Evolutionary conservation across 2,113 vertebrate species (phyloP).

Genomic region (Odobenus rosmarus): DNA sequence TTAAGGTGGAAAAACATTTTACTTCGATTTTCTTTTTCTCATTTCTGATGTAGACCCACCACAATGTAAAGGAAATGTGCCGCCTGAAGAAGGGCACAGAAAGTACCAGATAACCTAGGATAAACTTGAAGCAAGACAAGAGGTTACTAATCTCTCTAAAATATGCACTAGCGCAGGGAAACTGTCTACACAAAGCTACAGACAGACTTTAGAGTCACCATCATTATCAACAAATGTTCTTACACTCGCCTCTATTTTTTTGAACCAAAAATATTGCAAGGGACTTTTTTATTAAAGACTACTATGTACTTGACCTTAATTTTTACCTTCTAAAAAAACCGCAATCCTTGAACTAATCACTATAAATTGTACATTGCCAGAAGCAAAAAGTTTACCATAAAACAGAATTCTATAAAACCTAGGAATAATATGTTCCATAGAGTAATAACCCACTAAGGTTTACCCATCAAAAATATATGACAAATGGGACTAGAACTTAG

Average conservation of each 20-base stretch:
- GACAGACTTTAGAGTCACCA: neutral
- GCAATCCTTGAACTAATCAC: neutral
- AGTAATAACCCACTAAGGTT: slow-evolving; percentile 33
- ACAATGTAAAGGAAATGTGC: neutral
- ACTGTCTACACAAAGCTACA: neutral
- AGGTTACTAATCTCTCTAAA: neutral
- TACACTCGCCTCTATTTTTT: neutral
- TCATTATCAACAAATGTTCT: neutral
- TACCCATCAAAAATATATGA: slow-evolving; percentile 39
- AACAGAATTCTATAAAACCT: neutral
- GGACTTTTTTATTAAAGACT: neutral
- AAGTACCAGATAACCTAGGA: neutral
- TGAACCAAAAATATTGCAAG: neutral
- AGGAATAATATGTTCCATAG: neutral
- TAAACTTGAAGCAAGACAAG: neutral
- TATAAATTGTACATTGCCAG: neutral
- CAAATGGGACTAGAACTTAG: slow-evolving; percentile 22
- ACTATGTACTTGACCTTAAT: neutral
- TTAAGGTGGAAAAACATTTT: neutral
- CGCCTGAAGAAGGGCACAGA: neutral
- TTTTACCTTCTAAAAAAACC: slow-evolving; percentile 29
- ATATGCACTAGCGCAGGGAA: neutral
- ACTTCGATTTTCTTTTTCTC: neutral
- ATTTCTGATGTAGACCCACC: neutral
- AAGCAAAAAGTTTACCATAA: neutral